These are phyloP conservation scores for Etheostoma cragini DNA, from an alignment of 2,113 vertebrate genomes.

Conservation along the genomic window DNA sequence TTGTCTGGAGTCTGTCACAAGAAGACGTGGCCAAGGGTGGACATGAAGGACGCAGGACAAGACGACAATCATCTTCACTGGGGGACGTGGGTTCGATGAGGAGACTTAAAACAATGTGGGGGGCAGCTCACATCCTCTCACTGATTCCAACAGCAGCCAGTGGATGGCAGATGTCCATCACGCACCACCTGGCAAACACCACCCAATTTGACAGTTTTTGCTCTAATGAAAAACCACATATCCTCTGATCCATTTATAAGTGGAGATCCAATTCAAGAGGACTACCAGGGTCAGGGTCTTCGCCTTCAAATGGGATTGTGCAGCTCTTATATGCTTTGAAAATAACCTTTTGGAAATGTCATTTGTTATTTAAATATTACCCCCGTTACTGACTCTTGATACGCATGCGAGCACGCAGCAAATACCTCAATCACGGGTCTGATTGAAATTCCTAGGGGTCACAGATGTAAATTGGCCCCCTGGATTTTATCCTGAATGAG, in stretches of 20 bases:
- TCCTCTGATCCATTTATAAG: not conserved
- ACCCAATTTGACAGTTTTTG: not conserved
- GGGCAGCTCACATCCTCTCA: slow-evolving; percentile 53
- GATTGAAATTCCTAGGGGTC: not conserved
- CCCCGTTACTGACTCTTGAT: slow-evolving; percentile 11
- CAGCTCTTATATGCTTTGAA: slow-evolving; percentile 8
- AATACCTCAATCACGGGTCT: not conserved
- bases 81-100: slow-evolving; percentile 12
- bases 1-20: slow-evolving; percentile 22
- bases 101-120: slow-evolving; percentile 28
- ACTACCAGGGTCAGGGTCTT: not conserved
- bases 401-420: not conserved
- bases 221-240: not conserved
- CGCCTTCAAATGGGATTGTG: not conserved
- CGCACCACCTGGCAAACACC: not conserved
- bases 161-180: not conserved
- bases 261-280: not conserved
- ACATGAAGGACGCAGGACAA: slow-evolving; percentile 56
- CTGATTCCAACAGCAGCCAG: not conserved
- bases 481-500: not conserved
- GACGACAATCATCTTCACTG: slow-evolving; percentile 34
- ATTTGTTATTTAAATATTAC: not conserved
- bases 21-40: not conserved
- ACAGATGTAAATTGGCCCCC: not conserved
- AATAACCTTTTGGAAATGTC: not conserved